A percentile compares a stretch with the other conserved stretches of the same genome.
These are phyloP conservation scores for Cavia porcellus DNA, from an alignment of 2,113 vertebrate species.

Conservation along the genomic window DNA sequence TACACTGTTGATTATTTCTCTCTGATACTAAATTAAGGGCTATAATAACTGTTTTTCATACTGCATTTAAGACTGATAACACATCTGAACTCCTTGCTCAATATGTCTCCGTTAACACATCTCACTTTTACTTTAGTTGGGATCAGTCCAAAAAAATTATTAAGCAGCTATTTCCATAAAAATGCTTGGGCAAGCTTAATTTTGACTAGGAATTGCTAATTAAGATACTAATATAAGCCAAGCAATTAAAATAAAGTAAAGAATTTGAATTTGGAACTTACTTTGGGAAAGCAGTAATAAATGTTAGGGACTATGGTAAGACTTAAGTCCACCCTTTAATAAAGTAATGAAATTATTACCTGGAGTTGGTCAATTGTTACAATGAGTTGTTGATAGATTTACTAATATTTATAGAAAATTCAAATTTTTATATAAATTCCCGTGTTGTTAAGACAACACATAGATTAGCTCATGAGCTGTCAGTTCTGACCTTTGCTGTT, in stretches of 20 bases:
- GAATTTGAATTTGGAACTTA: background rate
- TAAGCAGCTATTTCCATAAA: background rate
- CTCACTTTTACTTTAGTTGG: background rate
- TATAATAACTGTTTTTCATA: background rate
- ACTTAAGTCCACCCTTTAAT: background rate
- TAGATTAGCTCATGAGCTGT: background rate
- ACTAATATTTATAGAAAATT: background rate
- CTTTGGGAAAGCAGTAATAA: background rate
- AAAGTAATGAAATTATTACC: background rate
- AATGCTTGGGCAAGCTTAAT: background rate
- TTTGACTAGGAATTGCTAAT: background rate
- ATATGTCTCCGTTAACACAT: background rate
- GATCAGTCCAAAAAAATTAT: background rate
- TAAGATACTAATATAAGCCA: background rate
- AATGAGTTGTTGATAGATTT: background rate
- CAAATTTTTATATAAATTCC: background rate
- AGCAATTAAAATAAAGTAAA: background rate
- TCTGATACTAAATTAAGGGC: background rate
- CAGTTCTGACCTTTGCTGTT: background rate
- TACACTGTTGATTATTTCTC: background rate
- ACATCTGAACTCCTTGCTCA: background rate
- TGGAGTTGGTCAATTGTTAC: rapidly evolving
- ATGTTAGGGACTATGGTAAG: rapidly evolving
- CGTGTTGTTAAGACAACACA: background rate
- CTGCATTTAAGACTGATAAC: background rate